These are phyloP conservation scores for Ephialtes manifestator DNA, from an alignment of 2,888 invertebrate species.

Conservation along the genomic window DNA sequence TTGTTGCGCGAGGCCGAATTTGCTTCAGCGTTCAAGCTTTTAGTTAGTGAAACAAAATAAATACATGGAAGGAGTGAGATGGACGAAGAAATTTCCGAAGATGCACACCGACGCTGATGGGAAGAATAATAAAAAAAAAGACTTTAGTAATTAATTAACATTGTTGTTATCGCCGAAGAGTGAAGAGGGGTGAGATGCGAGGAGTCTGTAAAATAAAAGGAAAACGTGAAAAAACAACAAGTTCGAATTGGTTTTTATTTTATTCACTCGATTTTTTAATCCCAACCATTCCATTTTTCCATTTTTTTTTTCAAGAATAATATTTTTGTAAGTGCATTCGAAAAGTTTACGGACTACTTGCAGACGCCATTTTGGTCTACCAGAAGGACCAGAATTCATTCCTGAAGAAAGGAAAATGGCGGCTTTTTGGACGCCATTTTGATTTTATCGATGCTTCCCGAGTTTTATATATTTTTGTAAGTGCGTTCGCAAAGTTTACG, in stretches of 20 bases:
- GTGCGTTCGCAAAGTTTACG: too few species aligned
- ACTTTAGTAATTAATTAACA: conserved; percentile 60
- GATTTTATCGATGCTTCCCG: too few species aligned
- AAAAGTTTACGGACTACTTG: too few species aligned
- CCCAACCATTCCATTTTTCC: background rate
- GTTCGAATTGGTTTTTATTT: background rate
- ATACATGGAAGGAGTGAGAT: background rate
- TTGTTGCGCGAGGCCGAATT: conserved; percentile 66
- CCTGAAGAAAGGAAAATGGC: too few species aligned
- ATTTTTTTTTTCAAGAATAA: background rate
- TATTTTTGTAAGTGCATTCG: too few species aligned
- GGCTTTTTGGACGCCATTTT: too few species aligned
- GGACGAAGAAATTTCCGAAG: conserved; percentile 18
- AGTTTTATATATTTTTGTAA: too few species aligned
- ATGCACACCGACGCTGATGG: conserved; percentile 17
- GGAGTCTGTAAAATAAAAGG: conserved; percentile 69
- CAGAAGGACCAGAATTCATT: too few species aligned
- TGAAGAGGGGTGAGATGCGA: conserved; percentile 43
- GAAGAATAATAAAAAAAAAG: conserved; percentile 49
- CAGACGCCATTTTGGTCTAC: too few species aligned
- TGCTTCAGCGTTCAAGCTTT: conserved; percentile 68
- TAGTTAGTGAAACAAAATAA: conserved; percentile 57
- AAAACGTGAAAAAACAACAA: conserved; percentile 53
- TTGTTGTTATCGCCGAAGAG: conserved; percentile 68
- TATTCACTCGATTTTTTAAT: background rate